A percentile compares a stretch with the other conserved stretches of the same genome.
phyloP scores from a whole-genome alignment of 2,113 vertebrate species.

The Gallinago paraguaiae region DNA sequence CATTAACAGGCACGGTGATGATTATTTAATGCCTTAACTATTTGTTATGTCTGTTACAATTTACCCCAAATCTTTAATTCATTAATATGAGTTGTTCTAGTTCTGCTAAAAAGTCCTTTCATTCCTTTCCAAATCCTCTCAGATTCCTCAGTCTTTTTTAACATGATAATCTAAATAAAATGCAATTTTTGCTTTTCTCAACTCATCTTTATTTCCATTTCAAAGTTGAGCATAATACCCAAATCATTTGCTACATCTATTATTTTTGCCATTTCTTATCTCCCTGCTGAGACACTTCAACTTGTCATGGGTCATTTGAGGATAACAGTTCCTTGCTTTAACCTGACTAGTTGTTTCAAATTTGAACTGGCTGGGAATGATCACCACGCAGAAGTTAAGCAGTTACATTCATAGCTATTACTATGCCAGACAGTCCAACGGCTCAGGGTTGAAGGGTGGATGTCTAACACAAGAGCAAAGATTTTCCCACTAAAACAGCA shows the following conservation, averaged over 20 bases:
- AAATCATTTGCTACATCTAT: neutral
- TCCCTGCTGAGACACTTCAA: neutral
- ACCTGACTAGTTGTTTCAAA: neutral
- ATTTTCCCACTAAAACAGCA: neutral
- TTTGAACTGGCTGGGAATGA: neutral
- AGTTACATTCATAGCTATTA: neutral
- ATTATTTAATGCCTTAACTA: slow-evolving; percentile 64
- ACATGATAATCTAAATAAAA: slow-evolving; percentile 47
- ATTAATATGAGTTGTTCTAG: slow-evolving; percentile 52
- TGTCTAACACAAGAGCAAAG: neutral
- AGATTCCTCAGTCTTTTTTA: slow-evolving; percentile 18
- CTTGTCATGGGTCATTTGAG: slow-evolving; percentile 30
- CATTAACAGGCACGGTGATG: slow-evolving; percentile 30
- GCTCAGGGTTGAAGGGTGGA: rapidly evolving
- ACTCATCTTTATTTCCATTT: slow-evolving; percentile 53
- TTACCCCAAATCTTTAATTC: slow-evolving; percentile 58
- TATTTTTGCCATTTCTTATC: slow-evolving; percentile 41
- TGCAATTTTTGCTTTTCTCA: neutral
- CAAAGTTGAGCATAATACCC: slow-evolving; percentile 11
- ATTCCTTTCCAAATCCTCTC: slow-evolving; percentile 52
- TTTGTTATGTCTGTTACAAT: slow-evolving; percentile 64
- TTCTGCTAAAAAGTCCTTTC: slow-evolving; percentile 36
- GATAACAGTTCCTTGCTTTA: slow-evolving; percentile 35
- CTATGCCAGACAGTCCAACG: neutral
- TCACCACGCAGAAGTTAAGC: neutral